These are phyloP conservation scores for Calycopis cecrops DNA, from an alignment of 1,140 invertebrate genomes.

Conservation along the genomic window DNA sequence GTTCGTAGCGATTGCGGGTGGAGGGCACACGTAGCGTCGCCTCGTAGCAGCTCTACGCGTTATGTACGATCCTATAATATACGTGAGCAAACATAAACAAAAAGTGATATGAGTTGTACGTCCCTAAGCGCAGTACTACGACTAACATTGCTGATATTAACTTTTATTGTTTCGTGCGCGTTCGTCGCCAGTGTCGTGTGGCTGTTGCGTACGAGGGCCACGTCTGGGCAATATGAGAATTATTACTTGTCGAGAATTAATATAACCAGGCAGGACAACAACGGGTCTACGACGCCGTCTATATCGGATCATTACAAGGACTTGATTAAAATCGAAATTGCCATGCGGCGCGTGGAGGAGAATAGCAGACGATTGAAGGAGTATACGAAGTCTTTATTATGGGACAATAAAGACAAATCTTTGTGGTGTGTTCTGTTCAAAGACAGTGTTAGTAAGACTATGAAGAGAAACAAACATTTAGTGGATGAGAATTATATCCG, in stretches of 20 bases:
- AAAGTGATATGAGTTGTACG: constrained; percentile 72
- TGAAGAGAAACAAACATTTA: constrained; percentile 44
- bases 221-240: constrained; percentile 63
- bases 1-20: constrained; percentile 39
- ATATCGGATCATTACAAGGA: constrained; percentile 69
- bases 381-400: constrained; percentile 68
- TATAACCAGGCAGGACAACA: constrained; percentile 56
- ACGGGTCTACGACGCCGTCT: constrained; percentile 46
- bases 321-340: constrained; percentile 74
- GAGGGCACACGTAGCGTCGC: constrained; percentile 15
- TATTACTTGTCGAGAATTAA: constrained; percentile 74
- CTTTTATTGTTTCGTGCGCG: constrained; percentile 58
- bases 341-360: constrained; percentile 70
- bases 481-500: constrained; percentile 60
- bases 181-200: constrained; percentile 67
- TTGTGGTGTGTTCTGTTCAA: constrained; percentile 75
- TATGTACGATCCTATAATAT: constrained; percentile 55
- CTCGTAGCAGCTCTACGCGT: constrained; percentile 39
- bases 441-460: constrained; percentile 51
- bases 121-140: constrained; percentile 54
- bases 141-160: constrained; percentile 62
- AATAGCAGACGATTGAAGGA: constrained; percentile 71
- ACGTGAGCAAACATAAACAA: constrained; percentile 63
- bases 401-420: constrained; percentile 74
- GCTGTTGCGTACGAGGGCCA: constrained; percentile 52